phyloP scores from a whole-genome alignment of 2,888 invertebrate species.

The Dasypogon diadema region DNA sequence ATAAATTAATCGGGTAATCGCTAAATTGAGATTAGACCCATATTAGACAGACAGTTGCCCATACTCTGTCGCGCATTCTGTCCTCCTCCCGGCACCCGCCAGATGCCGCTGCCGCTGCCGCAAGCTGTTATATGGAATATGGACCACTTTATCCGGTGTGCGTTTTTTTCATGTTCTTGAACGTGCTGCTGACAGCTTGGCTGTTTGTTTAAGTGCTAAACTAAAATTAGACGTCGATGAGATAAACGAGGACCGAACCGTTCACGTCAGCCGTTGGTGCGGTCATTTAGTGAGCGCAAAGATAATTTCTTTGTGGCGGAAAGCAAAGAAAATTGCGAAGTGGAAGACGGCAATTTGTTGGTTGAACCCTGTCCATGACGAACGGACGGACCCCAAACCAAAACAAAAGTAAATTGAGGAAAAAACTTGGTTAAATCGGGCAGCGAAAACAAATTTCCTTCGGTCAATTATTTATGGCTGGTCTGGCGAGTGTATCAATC shows the following conservation, averaged over 20 bases:
- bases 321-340: no score
- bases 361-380: no score
- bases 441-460: no score
- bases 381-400: no score
- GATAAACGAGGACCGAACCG: not conserved
- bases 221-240: slow-evolving; percentile 25
- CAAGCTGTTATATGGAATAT: not conserved
- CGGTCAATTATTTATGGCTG: no score
- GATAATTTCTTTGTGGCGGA: no score
- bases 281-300: not conserved
- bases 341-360: not conserved
- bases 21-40: slow-evolving; percentile 36
- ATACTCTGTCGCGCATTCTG: no score
- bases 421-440: no score
- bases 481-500: no score
- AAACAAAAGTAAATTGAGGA: no score
- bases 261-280: not conserved
- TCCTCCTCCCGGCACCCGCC: no score
- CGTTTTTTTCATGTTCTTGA: slow-evolving; percentile 25
- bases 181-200: slow-evolving; percentile 15
- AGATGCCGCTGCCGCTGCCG: not conserved
- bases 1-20: slow-evolving; percentile 42
- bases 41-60: no score
- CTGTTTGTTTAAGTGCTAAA: slow-evolving; percentile 39
- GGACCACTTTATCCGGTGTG: slow-evolving; percentile 18